Base-by-base conservation (phyloP, 2,888 invertebrate genomes). In the Lasioglossum calceatum region DNA sequence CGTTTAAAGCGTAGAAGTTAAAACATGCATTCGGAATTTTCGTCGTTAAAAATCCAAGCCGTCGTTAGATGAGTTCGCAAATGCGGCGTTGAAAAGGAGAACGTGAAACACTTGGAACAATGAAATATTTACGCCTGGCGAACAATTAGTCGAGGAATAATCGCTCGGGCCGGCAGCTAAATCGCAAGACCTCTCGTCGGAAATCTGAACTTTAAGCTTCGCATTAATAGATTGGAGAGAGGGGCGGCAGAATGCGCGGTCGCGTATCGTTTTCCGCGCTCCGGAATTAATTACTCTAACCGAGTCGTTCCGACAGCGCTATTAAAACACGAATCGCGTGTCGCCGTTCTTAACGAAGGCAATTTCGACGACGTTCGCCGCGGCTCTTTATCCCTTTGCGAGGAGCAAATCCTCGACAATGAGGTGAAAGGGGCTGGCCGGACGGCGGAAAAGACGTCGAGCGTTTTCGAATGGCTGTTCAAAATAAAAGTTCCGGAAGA, bases 281-380 rank as follows among this genome's bases (percentile, higher is more conserved):
- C 58, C 64, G 32, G 74, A 82, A 82, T 84, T 84, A 84, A 84
- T 84, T 84, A 82, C 74, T 74, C 83, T 58, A 82, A 77, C 71
- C 47, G 19, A 39, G 58, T 16, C 54, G 16, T 50, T n/a, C 50
- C 23, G 61, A 74, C 80, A 42, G 58, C 44, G 73, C 77, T 64
- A 74, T 82, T 84, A 82, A 84, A 82, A 73, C 82, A 27, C 70
- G 81, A 71, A 39, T 81, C 83, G 64, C 84, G 83, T 67, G 82
- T 82, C 84, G 84, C 54, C 67, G 32, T 77, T 77, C 44, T 73
- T 84, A 84, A 84, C 84, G 84, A 84, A 84, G 82, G 67, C 39
- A 84, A 84, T 84, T 77, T 47, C 54, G 39, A 67, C 70, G 47
- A 74, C 58, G 75, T 32, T 50, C 77, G 32, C 44, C 12, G 5